These are phyloP conservation scores for Clarias gariepinus DNA, from an alignment of 2,113 vertebrate genomes.

Conservation along the genomic window DNA sequence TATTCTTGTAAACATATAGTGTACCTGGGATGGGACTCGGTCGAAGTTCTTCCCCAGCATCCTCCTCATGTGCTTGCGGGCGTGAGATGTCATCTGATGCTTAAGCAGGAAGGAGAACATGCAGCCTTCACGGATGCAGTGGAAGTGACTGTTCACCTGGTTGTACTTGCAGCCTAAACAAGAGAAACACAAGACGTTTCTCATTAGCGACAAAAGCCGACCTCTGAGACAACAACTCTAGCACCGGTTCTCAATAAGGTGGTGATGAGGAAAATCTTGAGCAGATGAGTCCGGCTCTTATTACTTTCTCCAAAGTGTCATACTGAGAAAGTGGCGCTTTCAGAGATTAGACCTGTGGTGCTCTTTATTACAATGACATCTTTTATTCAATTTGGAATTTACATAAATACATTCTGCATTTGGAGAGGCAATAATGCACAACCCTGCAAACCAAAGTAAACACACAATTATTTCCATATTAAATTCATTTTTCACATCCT, in stretches of 20 bases:
- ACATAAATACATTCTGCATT: slow-evolving; percentile 83
- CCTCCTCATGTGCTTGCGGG: slow-evolving; percentile 97
- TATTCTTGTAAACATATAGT: neutral
- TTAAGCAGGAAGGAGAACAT: slow-evolving; percentile 99
- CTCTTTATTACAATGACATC: slow-evolving; percentile 80
- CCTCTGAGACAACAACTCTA: slow-evolving; percentile 20
- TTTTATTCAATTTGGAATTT: slow-evolving; percentile 81
- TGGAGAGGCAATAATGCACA: slow-evolving; percentile 77
- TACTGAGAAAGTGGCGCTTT: slow-evolving; percentile 73
- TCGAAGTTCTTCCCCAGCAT: slow-evolving; percentile 99
- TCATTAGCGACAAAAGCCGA: slow-evolving; percentile 23
- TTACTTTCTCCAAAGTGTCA: slow-evolving; percentile 62
- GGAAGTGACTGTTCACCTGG: slow-evolving; percentile 99
- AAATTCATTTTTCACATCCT: slow-evolving; percentile 81
- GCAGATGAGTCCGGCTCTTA: slow-evolving; percentile 59
- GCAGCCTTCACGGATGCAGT: slow-evolving; percentile 97
- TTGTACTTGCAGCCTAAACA: slow-evolving; percentile 94
- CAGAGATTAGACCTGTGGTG: slow-evolving; percentile 78
- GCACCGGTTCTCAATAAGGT: slow-evolving; percentile 38
- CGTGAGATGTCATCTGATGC: slow-evolving; percentile 98
- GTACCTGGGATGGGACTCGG: slow-evolving; percentile 89
- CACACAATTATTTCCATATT: slow-evolving; percentile 81
- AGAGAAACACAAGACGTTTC: slow-evolving; percentile 33
- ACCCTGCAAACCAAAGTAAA: slow-evolving; percentile 80
- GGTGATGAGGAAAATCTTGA: slow-evolving; percentile 46